Evolutionary conservation across 2,797 vertebrate species (phyloP), one percentile per base, ranked within the genome.

Genomic region (Phoeniculus purpureus): DNA sequence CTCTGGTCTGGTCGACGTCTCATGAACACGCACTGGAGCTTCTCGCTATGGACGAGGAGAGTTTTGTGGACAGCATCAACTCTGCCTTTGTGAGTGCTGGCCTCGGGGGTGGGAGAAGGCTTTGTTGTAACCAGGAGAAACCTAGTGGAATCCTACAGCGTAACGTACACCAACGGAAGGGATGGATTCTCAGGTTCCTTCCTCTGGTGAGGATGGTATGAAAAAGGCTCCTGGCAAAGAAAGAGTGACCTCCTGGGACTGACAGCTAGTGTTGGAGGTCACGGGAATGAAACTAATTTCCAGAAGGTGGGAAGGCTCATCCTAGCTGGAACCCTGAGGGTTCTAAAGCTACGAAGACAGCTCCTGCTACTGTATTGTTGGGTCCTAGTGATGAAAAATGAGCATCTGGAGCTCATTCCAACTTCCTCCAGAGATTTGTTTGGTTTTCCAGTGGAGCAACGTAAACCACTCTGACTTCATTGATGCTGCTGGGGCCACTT

Each of bases 1-100:
- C 99, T 67, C 97, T 99, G 95, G 99, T 99, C 78, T 99, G 99
- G 99, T 99, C 99, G 34, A 99, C 99, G 12, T 98, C 98, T 94
- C 99, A 99, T 84, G 97, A 95, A n/a, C 98, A 98, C 2, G 99
- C 99, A 5, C 97, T 97, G 1, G 98, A 99, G 92, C 98, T 99
- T 87, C 97, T 99, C 16, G 58, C 96, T 73, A 98, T 99, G 98
- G 98, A 99, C 45, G 99, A 99, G 75, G 99, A 99, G 95, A 97
- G 97, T 95, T 99, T 99, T 92, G 98, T 99, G 52, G 99, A 99
- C 54, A 98, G 98, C 29, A 97, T 99, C 97, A 99, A 99, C 97
- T 99, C 99, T 71, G 99, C 99, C 77, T 99, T 99, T 87, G 99
- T 99, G 94, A 99, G 99, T 98, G 93, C 68, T 77, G 50, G 23